Base-by-base conservation (phyloP, 2,797 vertebrate genomes). In the Pseudopleuronectes americanus region DNA sequence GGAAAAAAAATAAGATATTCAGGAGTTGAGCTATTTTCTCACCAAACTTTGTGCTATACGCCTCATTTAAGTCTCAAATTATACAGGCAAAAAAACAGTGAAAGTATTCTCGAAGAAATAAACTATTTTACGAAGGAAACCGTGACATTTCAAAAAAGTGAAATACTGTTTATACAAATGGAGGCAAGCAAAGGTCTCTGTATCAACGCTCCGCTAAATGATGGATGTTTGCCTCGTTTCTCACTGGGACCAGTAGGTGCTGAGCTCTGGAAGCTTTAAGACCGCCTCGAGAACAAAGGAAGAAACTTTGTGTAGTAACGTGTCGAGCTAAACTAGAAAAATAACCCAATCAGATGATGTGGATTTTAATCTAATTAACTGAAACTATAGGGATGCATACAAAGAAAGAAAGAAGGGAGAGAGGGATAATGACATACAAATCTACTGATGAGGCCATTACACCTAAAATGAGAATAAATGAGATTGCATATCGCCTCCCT, bases 391-490 rank as follows among this genome's bases (percentile, higher is more conserved):
- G 17, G 43, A 16, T 16, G 43, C 43, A 45, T 6, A 19, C 43
- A 17, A 45, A 19, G 17, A 45, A 45, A 19, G 43, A 17, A 43
- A 45, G 14, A 19, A 19, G 12, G 14, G 45, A 52, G 56, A 56
- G 41, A 55, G 28, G 48, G 19, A 55, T 23, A 13, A 17, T 45
- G 41, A 6, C 31, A n/a, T 77, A 71, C 76, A 77, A 74, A 57
- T 63, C 66, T 41, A 71, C 83, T 88, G 88, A 92, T 88, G 87
- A 93, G 81, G 69, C 80, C 71, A 86, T 92, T 91, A 91, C 68
- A 69, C 79, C 74, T 72, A 84, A 89, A 92, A 89, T 76, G 66
- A 83, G 84, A 82, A 91, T 84, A 92, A 88, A 92, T 91, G 79
- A 89, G 71, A 84, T 63, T 71, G 79, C 76, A 90, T 73, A 85